phyloP scores from a whole-genome alignment of 64 coral and sea anemone species.

The Montipora cactus region DNA sequence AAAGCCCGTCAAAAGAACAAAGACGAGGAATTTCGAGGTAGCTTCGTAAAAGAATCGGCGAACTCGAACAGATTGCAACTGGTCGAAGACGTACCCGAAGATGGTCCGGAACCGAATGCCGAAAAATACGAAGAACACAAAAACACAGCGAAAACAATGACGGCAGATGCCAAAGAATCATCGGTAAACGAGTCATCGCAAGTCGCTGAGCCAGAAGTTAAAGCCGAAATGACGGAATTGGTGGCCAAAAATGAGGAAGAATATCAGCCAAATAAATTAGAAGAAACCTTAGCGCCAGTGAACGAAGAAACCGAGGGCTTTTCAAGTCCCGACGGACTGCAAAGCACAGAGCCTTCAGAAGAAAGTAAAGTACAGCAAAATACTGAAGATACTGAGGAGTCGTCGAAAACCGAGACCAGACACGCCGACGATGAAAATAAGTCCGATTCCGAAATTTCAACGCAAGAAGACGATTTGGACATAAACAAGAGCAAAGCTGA shows the following conservation, averaged over 20 bases:
- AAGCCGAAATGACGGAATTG: background rate
- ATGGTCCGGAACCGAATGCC: background rate
- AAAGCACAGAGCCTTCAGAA: background rate
- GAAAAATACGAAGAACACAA: background rate
- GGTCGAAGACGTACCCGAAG: background rate
- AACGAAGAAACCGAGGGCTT: background rate
- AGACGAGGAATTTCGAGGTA: background rate
- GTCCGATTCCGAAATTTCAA: background rate
- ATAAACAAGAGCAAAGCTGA: background rate
- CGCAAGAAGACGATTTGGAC: background rate
- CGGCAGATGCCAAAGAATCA: background rate
- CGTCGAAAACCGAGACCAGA: background rate
- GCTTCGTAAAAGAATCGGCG: background rate
- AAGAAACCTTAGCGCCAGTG: background rate
- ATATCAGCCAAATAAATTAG: background rate
- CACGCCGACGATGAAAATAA: background rate
- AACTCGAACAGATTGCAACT: background rate
- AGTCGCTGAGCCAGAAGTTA: background rate
- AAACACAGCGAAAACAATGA: background rate
- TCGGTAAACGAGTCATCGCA: background rate
- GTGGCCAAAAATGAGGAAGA: background rate
- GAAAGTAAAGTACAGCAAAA: background rate
- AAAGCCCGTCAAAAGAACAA: background rate
- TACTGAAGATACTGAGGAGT: background rate
- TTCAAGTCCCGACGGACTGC: background rate